Conservation (phyloP, 2,113 vertebrate genomes). For the Caretta caretta region DNA sequence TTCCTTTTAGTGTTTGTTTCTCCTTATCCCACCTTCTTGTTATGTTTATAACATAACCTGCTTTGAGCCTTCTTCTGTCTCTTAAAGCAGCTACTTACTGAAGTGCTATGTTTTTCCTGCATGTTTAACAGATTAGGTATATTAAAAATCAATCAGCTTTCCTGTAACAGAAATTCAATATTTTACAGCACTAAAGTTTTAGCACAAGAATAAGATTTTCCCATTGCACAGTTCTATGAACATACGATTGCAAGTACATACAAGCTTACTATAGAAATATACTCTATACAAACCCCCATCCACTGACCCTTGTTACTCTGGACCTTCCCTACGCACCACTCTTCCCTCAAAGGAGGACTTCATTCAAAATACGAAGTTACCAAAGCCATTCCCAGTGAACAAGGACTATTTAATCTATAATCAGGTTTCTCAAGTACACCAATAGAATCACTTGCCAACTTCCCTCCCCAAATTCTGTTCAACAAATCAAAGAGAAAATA, state of each 20-base stretch:
- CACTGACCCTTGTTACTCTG: not conserved
- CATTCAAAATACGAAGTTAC: not conserved
- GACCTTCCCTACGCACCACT: not conserved
- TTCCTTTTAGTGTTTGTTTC: not conserved
- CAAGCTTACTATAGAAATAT: not conserved
- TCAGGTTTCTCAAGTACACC: not conserved
- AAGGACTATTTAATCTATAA: not conserved
- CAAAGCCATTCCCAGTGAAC: not conserved
- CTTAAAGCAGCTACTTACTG: not conserved
- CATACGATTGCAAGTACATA: not conserved
- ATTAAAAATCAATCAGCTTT: not conserved
- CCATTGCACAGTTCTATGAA: not conserved
- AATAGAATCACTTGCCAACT: not conserved
- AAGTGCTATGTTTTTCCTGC: not conserved
- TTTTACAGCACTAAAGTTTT: not conserved
- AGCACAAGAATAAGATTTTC: not conserved
- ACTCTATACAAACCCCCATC: not conserved
- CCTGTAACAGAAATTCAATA: not conserved
- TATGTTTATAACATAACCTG: not conserved
- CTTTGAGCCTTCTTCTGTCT: not conserved
- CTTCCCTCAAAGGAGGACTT: not conserved
- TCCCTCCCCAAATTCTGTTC: not conserved
- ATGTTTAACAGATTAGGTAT: not conserved
- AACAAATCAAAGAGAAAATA: not conserved
- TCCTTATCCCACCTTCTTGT: conserved; percentile 22